Base-by-base conservation (phyloP, 53 echinoderm and acorn worm species). In the Actinopyga echinites region DNA sequence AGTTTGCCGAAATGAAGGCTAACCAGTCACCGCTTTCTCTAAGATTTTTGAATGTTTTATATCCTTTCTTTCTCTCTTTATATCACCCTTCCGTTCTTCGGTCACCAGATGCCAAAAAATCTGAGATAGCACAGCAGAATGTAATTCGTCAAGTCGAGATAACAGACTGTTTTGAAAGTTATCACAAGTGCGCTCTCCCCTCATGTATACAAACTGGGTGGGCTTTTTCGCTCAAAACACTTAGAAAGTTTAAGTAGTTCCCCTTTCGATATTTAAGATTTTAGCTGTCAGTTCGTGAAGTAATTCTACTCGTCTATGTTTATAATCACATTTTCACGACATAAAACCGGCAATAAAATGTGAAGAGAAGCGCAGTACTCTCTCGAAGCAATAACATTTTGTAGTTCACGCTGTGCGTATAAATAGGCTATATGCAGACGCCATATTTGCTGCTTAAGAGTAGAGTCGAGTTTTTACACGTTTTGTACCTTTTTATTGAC, bases 321-420 rank as follows among this genome's bases (percentile, higher is more conserved):
- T 71, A 71, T 44, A 71, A 71, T 71, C 71, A 71, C 71, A 43
- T 71, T 71, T 37, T 71, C 71, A 45, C 44, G 71, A 71, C 71
- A 71, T 71, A 45, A 71, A 40, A 40, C 71, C 37, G 42, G 71
- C 71, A 71, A 71, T 71, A 71, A 71, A 71, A 71, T 43, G 65
- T 71, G 38, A 71, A 71, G 71, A 40, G 71, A 71, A 40, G 42
- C 42, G 71, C 71, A 71, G 71, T 71, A 71, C 71, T 71, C 26
- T 19, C 19, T 71, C 23, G 23, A 71, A 71, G 71, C 71, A 71
- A 71, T 71, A 71, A 71, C 45, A 24, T 71, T 71, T 71, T 71
- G 71, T 71, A 37, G 71, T 43, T 71, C 22, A 34, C 6, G 42
- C 49, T 49, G 49, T 49, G 49, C 49, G 49, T 15, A 49, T 49